Conservation (phyloP, 2,888 invertebrate genomes). For the Acanthosepion pharaonis region DNA sequence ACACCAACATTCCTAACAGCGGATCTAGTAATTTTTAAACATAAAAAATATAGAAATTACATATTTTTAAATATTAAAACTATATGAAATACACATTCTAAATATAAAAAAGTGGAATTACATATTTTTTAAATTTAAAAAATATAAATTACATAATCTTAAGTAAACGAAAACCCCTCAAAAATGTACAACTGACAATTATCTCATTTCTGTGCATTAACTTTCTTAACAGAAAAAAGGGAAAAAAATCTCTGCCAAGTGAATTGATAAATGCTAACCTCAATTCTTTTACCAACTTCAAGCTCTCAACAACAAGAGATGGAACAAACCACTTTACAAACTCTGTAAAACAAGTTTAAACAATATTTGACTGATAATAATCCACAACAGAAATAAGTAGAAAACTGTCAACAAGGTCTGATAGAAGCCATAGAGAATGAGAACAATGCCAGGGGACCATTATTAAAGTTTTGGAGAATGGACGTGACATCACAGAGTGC, state of each 20-base stretch:
- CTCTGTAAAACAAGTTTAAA: constrained; percentile 7
- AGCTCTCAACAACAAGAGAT: not conserved
- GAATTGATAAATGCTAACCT: not conserved
- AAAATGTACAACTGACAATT: too few species aligned
- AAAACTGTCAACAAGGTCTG: constrained; percentile 6
- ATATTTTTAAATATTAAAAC: too few species aligned
- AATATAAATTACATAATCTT: too few species aligned
- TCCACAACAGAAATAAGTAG: not conserved
- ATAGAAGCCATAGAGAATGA: constrained; percentile 33
- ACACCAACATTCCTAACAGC: too few species aligned
- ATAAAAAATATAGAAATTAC: too few species aligned
- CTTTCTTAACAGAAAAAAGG: not conserved
- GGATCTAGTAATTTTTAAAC: too few species aligned
- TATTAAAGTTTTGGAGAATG: not conserved
- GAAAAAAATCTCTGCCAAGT: not conserved
- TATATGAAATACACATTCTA: too few species aligned
- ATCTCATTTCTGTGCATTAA: not conserved
- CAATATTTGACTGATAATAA: not conserved
- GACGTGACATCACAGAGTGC: not conserved
- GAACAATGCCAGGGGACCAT: constrained; percentile 12
- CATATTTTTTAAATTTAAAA: too few species aligned
- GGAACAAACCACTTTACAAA: constrained; percentile 22
- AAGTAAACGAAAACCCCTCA: too few species aligned
- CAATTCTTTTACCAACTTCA: not conserved
- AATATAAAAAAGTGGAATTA: too few species aligned